Conservation (phyloP, 1,140 invertebrate genomes). For the Lordiphosa collinella region DNA sequence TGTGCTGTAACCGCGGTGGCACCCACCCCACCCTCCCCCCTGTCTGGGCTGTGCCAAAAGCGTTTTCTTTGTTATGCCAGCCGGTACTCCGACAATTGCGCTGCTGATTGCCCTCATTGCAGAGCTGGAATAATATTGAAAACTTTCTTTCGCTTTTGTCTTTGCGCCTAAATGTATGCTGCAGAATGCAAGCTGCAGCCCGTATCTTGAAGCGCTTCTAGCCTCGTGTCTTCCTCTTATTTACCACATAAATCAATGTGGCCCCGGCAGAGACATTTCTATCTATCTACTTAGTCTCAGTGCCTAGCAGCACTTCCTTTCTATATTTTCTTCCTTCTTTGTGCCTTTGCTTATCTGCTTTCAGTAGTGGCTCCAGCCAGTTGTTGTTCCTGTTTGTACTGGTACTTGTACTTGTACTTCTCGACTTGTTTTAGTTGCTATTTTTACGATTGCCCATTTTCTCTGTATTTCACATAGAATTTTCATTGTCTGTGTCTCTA, state of each 20-base stretch:
- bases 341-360: slow-evolving; percentile 23
- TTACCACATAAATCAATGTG: slow-evolving; percentile 75
- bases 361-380: slow-evolving; percentile 19
- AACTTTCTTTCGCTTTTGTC: slow-evolving; percentile 60
- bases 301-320: slow-evolving; percentile 54
- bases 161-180: slow-evolving; percentile 30
- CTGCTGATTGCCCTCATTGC: slow-evolving; percentile 76
- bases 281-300: slow-evolving; percentile 71
- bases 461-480: slow-evolving; percentile 50
- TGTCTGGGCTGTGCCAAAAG: slow-evolving; percentile 36
- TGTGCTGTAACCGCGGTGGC: slow-evolving; percentile 20
- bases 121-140: slow-evolving; percentile 78
- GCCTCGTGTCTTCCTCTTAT: slow-evolving; percentile 52
- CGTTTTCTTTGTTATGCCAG: slow-evolving; percentile 70
- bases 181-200: slow-evolving; percentile 29
- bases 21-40: slow-evolving; percentile 11
- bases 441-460: slow-evolving; percentile 73
- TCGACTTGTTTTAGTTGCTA: slow-evolving; percentile 42
- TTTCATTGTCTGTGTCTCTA: slow-evolving; percentile 40
- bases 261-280: slow-evolving; percentile 58
- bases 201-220: slow-evolving; percentile 52
- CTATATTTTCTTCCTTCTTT: too few relatives aligned
- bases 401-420: slow-evolving; percentile 14
- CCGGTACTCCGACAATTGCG: slow-evolving; percentile 69
- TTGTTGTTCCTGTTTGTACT: slow-evolving; percentile 38